Evolutionary conservation across 2,113 vertebrate species (phyloP).

Genomic region (Spea bombifrons): DNA sequence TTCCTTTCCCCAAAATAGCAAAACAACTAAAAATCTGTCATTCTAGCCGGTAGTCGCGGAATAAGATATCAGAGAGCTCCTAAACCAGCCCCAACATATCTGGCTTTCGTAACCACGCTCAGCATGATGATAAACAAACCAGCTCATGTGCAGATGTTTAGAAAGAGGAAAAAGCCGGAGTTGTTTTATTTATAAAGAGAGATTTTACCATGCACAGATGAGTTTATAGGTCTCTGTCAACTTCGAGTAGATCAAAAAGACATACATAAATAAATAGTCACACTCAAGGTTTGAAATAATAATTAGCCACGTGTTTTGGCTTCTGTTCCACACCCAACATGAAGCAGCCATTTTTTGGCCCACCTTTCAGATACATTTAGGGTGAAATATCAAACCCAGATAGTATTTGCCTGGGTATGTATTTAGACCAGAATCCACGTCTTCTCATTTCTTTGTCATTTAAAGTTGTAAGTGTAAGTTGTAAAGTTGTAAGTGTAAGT

Average conservation of each 20-base stretch:
- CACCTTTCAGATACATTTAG: too few species aligned
- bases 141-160: constrained; percentile 22
- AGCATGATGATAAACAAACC: constrained; percentile 33
- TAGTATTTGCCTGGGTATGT: too few species aligned
- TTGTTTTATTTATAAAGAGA: constrained; percentile 29
- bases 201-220: constrained; percentile 18
- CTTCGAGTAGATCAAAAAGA: constrained; percentile 25
- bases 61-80: constrained; percentile 16
- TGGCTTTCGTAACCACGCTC: constrained; percentile 21
- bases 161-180: background rate
- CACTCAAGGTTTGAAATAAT: constrained; percentile 31
- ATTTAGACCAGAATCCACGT: too few species aligned
- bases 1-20: background rate
- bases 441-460: too few species aligned
- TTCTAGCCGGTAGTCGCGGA: background rate
- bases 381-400: too few species aligned
- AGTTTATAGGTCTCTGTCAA: constrained; percentile 35
- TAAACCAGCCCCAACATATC: constrained; percentile 8
- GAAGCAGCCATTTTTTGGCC: constrained; percentile 11
- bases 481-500: too few species aligned
- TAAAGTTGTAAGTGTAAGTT: too few species aligned
- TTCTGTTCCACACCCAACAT: constrained; percentile 41
- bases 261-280: constrained; percentile 36
- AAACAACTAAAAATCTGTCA: background rate
- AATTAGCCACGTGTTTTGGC: constrained; percentile 41